Base-by-base conservation (phyloP, 1,140 invertebrate genomes). In the Cecropterus lyciades region DNA sequence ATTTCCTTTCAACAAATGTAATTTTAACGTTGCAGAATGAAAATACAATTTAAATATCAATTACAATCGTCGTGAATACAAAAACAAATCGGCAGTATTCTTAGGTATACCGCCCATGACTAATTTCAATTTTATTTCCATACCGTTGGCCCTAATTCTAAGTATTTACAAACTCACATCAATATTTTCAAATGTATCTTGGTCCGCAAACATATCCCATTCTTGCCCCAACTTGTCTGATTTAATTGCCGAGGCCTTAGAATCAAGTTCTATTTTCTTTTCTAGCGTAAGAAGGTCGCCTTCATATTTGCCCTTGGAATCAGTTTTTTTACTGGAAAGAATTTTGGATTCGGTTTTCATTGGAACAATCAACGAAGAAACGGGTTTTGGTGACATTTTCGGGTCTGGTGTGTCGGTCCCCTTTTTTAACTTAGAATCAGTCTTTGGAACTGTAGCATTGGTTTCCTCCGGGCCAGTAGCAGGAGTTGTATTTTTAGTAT, bases 191-290 rank as follows among this genome's bases (percentile, higher is more conserved):
- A 97, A 97, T 84, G 95, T 97, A 84, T 99, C 98, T 60, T 96
- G 96, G 87, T 98, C 97, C 3, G 96, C 96, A 92, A 97, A 98
- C 96, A 97, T 98, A 82, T 97, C 97, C 95, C 96, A 95, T 77
- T 96, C 94, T 51, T 95, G 93, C 42, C 92, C 85, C 73, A 94
- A 94, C 73, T 82, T 92, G 42, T 83, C 82, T 66, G 70, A 79
- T 72, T 69, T 77, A 16, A 63, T 24, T 11, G 16, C 16, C 9
- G 53, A 45, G 5, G 13, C 11, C 33, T 59, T 49, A n/a, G 63
- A 16, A 65, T 73, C 73, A 8, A 67, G 27, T 13, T 72, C 72
- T 63, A 43, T 43, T 7, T 70, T 71, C 16, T 73, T 73, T 37
- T 27, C 40, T 3, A 64, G 16, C 4, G 30, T 11, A 16, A 53